Base-by-base conservation (phyloP, 2,888 invertebrate genomes). In the Stenodema calcarata region DNA sequence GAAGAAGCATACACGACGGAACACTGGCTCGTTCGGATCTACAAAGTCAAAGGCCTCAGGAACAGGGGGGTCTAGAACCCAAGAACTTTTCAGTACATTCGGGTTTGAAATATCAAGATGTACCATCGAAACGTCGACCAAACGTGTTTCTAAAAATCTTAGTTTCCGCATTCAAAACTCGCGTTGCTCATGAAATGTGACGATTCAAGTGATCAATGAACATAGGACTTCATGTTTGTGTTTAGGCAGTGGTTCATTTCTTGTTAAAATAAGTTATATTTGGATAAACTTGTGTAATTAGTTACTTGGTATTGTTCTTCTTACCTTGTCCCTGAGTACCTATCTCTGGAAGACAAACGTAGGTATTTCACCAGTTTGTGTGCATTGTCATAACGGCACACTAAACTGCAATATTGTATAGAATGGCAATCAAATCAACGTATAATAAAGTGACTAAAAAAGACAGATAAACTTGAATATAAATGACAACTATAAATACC, bases 1-100 rank as follows among this genome's bases (percentile, higher is more conserved):
- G 99, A 99, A 91, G 99, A 99, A 92, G 99, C 99, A 0, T 99
- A 99, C 92, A 99, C 99, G 23, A 98, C 99, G 0, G 99, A 99
- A 91, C 99, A 99, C 92, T 99, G 99, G 99, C 94, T 99, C 78
- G 99, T 99, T 86, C 94, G 99, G 90, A 98, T 99, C 91, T 99
- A 99, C 92, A 98, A 98, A 93, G 99, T 99, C 47, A 99, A 99
- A 92, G 96, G 97, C 91, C 93, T 98, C 89, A 95, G 96, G 88
- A 99, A 99, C 92, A 93, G 97, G 90, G 97, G 97, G 73, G 94
- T 94, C 88, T 96, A 44, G 23, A 73, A 73, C 18, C 62, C 62
- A 62, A 35, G 11, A 23, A 23, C 27, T 6, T 23, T 62, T 23
- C 23, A 7, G 62, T 23, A 62, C 62, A 23, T 23, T 4, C n/a